These are phyloP conservation scores for Metacarcinus magister DNA, from an alignment of 2,888 invertebrate genomes.

Conservation along the genomic window DNA sequence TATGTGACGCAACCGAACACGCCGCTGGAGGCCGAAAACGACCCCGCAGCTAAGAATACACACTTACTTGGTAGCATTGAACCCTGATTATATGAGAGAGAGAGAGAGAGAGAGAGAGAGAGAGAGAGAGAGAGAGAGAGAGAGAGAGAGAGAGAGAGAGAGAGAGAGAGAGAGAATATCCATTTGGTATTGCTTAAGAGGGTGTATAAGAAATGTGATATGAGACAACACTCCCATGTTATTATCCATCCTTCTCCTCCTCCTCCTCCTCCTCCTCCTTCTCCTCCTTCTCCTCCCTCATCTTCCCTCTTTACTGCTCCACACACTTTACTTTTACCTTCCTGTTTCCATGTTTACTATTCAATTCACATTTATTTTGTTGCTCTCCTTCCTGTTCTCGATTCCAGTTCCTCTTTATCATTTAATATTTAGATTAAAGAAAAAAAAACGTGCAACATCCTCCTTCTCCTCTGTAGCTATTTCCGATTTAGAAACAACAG, in stretches of 20 bases:
- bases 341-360: no score
- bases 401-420: no score
- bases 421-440: no score
- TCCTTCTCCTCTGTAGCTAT: no score
- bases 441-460: no score
- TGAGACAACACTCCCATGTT: neutral
- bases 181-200: neutral
- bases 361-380: no score
- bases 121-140: conserved; percentile 16
- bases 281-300: neutral
- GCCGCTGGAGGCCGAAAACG: neutral
- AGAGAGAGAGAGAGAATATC: neutral
- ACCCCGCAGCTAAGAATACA: neutral
- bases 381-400: no score
- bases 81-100: neutral
- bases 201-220: neutral
- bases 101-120: conserved; percentile 14
- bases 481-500: no score
- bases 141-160: conserved; percentile 26
- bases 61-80: neutral
- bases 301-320: no score
- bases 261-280: neutral
- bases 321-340: no score
- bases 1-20: neutral
- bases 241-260: neutral